A percentile compares a stretch with the other conserved stretches of the same genome.
Evolutionary conservation across 2,888 invertebrate species (phyloP).

Genomic region (Branchellion lobata): DNA sequence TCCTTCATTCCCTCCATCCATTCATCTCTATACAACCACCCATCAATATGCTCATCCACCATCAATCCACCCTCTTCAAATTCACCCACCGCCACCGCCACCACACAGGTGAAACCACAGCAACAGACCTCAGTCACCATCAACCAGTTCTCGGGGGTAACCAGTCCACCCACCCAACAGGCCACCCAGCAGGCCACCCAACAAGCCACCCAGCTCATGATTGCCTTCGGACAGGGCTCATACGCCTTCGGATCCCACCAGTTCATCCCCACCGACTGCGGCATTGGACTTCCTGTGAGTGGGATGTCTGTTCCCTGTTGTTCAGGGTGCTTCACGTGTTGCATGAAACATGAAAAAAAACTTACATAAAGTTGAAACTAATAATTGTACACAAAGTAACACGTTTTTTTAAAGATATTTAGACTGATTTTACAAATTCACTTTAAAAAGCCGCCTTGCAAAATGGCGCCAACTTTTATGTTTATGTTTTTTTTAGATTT

Average conservation of each 20-base stretch:
- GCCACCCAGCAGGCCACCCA: slow-evolving; percentile 39
- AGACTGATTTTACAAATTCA: too few species aligned
- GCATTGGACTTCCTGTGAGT: slow-evolving; percentile 49
- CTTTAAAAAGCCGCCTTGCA: too few species aligned
- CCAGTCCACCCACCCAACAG: slow-evolving; percentile 39
- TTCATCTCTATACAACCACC: too few species aligned
- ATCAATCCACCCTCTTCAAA: not conserved
- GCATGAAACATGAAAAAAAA: too few species aligned
- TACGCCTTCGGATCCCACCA: slow-evolving; percentile 42
- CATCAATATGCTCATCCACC: too few species aligned
- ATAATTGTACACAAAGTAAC: too few species aligned
- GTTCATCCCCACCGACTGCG: slow-evolving; percentile 53
- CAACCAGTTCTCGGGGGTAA: slow-evolving; percentile 36
- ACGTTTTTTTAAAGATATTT: not conserved
- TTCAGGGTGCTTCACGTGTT: too few species aligned
- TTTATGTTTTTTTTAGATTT: too few species aligned
- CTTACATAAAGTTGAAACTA: too few species aligned
- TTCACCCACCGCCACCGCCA: not conserved
- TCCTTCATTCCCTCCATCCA: not conserved
- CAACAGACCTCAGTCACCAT: slow-evolving; percentile 47
- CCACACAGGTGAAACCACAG: slow-evolving; percentile 49
- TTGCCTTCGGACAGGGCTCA: slow-evolving; percentile 46
- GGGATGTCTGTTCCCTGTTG: not conserved
- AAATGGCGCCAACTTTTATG: too few species aligned
- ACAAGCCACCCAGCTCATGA: slow-evolving; percentile 44